phyloP scores from a whole-genome alignment of 2,888 invertebrate species.

The Seira ritae region DNA sequence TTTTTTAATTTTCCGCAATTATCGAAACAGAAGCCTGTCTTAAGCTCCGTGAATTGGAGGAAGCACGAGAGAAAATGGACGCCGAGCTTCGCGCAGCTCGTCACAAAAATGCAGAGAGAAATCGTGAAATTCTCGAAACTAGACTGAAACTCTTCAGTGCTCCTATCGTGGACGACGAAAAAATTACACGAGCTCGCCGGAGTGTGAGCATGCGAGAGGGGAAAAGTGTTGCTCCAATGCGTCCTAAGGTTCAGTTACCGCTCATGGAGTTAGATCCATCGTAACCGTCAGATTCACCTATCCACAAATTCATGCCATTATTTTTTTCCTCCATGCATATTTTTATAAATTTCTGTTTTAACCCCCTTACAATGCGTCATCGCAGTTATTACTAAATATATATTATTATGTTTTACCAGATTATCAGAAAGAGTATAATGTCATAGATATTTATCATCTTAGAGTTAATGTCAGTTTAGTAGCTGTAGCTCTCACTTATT shows the following conservation, averaged over 20 bases:
- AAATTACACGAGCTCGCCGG: constrained; percentile 68
- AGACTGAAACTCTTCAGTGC: constrained; percentile 76
- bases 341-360: no score
- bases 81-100: constrained; percentile 83
- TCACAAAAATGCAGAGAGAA: constrained; percentile 83
- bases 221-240: constrained; percentile 64
- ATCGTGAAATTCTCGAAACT: constrained; percentile 80
- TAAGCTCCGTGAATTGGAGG: constrained; percentile 83
- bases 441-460: no score
- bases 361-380: no score
- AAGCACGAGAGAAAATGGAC: constrained; percentile 83
- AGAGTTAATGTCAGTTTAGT: no score
- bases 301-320: no score
- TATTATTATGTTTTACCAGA: no score
- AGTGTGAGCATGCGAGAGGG: constrained; percentile 73
- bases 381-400: no score
- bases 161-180: constrained; percentile 73
- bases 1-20: constrained; percentile 25
- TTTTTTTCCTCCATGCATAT: no score
- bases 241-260: constrained; percentile 68
- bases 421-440: no score
- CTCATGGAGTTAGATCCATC: constrained; percentile 68
- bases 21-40: constrained; percentile 83
- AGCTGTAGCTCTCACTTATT: no score
- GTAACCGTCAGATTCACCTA: constrained; percentile 24